Base-by-base conservation (phyloP, 2,888 invertebrate species). In the Caenorhabditis auriculariae region DNA sequence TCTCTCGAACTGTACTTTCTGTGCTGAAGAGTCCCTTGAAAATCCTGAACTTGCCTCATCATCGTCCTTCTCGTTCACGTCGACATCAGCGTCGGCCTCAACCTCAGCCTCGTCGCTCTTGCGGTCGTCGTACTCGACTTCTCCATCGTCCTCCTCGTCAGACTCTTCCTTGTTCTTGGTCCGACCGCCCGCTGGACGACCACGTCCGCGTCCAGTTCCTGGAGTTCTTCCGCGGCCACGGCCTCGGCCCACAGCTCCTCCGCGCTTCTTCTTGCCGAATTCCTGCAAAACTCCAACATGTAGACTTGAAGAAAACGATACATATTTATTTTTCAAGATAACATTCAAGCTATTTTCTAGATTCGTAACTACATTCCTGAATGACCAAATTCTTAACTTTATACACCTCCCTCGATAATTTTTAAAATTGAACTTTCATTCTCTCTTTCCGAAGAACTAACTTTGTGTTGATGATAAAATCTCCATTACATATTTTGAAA, bases 61-160 rank as follows among this genome's bases (percentile, higher is more conserved):
- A n/a, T n/a, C n/a, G n/a, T n/a, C n/a, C n/a, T n/a, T n/a, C n/a
- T n/a, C 41, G 1, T 9, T 19, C 41, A n/a, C 50, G 12, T 50
- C 50, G 5, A 47, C 54, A 15, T 37, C 55, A 26, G 43, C 45
- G 17, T 58, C 72, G n/a, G 50, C 65, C 0, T 47, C 56, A 12
- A 26, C 48, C n/a, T 60, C 65, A 5, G 68, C 68, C 9, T 54
- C 60, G 19, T 68, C 68, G 47, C 66, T 67, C 26, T 66, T 65
- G 43, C 55, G 52, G 42, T 72, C 69, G 51, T 72, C 72, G 32
- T 67, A 62, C 32, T 64, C 63, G 38, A 63, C 53, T 21, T 61
- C 72, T 7, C 64, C 68, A 7, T 75, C 76, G n/a, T 71, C 69
- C 9, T 63, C 71, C 1, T 66, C 69, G 19, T 66, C 69, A 3